Evolutionary conservation across 2,113 vertebrate species (phyloP), one percentile per base, ranked within the genome.

Genomic region (Delphinus delphis): DNA sequence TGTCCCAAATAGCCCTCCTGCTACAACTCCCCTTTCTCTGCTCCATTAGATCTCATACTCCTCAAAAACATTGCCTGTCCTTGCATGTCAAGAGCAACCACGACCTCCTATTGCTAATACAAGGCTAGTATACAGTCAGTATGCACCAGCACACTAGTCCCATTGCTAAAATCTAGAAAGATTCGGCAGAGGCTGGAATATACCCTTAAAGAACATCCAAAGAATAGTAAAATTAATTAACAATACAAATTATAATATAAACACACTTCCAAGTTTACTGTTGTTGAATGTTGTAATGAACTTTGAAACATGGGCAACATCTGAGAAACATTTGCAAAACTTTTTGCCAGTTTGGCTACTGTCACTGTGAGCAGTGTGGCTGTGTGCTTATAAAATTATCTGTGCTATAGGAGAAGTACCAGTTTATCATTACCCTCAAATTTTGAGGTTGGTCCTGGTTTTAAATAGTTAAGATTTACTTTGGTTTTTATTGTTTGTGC

Each of bases 321-420:
- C 47, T 55, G 36, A 53, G 65, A 65, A 44, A 55, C 14, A 21
- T 5, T 33, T 18, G 4, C 0, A 0, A 41, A 41, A 9, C 65
- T 74, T 18, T 67, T 86, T 38, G 44, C 55, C 18, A 20, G 0
- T 33, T 53, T 33, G 73, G n/a, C n/a, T 14, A 0, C 8, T 11
- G 50, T n/a, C 25, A 14, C 20, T 41, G 20, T 8, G 63, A 33
- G 9, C 14, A 13, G 18, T 1, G 0, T 63, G 41, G 55, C 3
- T 74, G 25, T 65, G 33, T 0, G 47, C 15, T 21, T 58, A 15
- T 1, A 28, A 82, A 53, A 10, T 41, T n/a, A 41, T 83, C 15
- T 74, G 44, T 23, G 5, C n/a, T 65, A 5, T 3, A 11, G 58
- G 36, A 55, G 58, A 84, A 8, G 2, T 5, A 11, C 14, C 28